Percentiles rank a stretch among this genome's conserved stretches.
These are phyloP conservation scores for Pangasianodon gigas DNA, from an alignment of 2,113 vertebrate genomes.

Conservation along the genomic window DNA sequence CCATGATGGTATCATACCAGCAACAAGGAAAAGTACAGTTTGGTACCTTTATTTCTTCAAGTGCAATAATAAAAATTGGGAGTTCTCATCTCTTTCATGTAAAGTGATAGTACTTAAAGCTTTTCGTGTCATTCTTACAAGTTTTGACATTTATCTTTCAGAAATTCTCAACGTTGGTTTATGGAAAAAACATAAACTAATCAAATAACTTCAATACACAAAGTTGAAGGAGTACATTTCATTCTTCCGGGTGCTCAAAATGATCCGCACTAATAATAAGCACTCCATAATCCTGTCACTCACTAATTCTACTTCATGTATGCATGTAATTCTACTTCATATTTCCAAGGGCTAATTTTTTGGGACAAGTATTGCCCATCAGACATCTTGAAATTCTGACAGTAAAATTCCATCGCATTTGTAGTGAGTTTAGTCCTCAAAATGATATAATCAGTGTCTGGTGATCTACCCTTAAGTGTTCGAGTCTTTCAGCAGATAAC, in stretches of 20 bases:
- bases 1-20: not conserved
- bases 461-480: constrained; percentile 17
- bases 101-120: not conserved
- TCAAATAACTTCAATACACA: not conserved
- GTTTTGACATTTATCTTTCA: not conserved
- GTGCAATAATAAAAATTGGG: not conserved
- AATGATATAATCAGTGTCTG: constrained; percentile 9
- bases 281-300: not conserved
- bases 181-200: not conserved
- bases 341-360: not conserved
- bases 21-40: not conserved
- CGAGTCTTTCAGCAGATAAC: constrained; percentile 8
- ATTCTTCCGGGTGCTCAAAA: not conserved
- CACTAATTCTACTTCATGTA: not conserved
- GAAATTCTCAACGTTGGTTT: not conserved
- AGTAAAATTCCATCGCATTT: constrained; percentile 20
- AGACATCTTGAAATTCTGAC: not conserved
- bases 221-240: not conserved
- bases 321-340: not conserved
- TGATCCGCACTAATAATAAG: not conserved
- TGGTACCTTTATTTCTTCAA: not conserved
- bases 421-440: constrained; percentile 14
- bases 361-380: not conserved
- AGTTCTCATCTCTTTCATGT: not conserved
- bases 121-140: not conserved